Evolutionary conservation across 2,888 invertebrate genomes (phyloP), one percentile per base, ranked within the genome.

Genomic region (Watsonalla cultraria): DNA sequence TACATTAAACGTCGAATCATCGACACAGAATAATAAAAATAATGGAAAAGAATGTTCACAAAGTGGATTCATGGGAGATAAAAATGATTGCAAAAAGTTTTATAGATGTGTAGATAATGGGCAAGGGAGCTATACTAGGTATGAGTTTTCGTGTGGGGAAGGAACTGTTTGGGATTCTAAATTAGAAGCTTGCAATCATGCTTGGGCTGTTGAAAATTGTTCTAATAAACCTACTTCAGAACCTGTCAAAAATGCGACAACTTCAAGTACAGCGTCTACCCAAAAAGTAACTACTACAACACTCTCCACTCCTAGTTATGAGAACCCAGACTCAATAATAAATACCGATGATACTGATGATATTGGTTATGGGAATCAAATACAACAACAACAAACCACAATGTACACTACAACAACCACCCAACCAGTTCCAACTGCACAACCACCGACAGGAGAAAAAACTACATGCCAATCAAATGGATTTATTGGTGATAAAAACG

Each of bases 71-170:
- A 92, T 93, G 68, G 92, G 93, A 70, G 82, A 83, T 67, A 47
- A 52, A 50, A 69, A 82, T 35, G 91, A 95, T 66, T 95, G 95
- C 66, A 91, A 86, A 51, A 94, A 93, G 71, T 95, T 95, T 78
- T 94, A 94, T 68, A 90, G 94, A 63, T 95, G 95, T 75, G 93
- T 94, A 6, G 81, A 86, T 54, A 88, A 89, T 61, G 90, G 87
- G 11, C 83, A 69, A 61, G 86, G 85, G 8, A 80, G 82, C 7
- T 91, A 80, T 56, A 90, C 78, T 0, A 91, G 89, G 66, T 92
- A 91, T 67, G 91, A 92, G 59, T 93, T 92, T 72, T 74, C 81
- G 15, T 93, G 93, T 70, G 92, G 92, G 0, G 86, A 89, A 34
- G 93, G 92, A 49, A 93, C 94, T 5, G 92, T 92, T 15, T 94